Base-by-base conservation (phyloP, 2,888 invertebrate genomes). In the Hirtodrosophila duncani region DNA sequence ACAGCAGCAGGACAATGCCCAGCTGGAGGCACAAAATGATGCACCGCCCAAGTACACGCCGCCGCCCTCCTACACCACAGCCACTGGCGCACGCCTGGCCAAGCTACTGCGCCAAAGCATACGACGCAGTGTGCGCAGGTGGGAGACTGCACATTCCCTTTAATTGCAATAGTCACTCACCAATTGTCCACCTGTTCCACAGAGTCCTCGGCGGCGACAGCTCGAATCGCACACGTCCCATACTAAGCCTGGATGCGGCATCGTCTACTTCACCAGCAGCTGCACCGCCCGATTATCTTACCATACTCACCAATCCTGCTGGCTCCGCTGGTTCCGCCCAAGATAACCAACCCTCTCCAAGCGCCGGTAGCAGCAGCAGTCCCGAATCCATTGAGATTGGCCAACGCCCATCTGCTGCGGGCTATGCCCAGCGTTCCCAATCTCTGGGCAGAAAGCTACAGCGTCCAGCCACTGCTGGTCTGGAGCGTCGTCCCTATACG, bases 1-100 rank as follows among this genome's bases (percentile, higher is more conserved):
- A 0, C 55, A 55, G 24, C 51, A 61, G 23, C 64, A 64, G 13
- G 68, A 74, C 1, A 37, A 34, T 9, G 37, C 17, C 1, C 67
- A 64, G 8, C 55, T 53, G 7, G 63, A 79, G 17, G 57, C 57
- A 20, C 71, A 83, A 29, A 91, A 91, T 75, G 95, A 95, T 88
- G 94, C 95, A 1, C 96, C 96, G 2, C 96, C 96, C 37, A 96
- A 96, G 85, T 96, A 97, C 87, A 96, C 96, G 0, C 96, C 97
- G 0, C 97, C 97, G 1, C 96, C 96, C 0, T 95, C 95, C 0
- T 96, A 96, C 84, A 94, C 95, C 18, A 96, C 96, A 3, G 96
- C 96, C 1, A 96, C 96, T 0, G 96, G 96, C 1, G 95, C 94
- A 0, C 87, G 94, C 24, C 89, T 95, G 49, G 92, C 93, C 3